Evolutionary conservation across 2,797 vertebrate genomes (phyloP), one percentile per base, ranked within the genome.

Genomic region (Labroides dimidiatus): DNA sequence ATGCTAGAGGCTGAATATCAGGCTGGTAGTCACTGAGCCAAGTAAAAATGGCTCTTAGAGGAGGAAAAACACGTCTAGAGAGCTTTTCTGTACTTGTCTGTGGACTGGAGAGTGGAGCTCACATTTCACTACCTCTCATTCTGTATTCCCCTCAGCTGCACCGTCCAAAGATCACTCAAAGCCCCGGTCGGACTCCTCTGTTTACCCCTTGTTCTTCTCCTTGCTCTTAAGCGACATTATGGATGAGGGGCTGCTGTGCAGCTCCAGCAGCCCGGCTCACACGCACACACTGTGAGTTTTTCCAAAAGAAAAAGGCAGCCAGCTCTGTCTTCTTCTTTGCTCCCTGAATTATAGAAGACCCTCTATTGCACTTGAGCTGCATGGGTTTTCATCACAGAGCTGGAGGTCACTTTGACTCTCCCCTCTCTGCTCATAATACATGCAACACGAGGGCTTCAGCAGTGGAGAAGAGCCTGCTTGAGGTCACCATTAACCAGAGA

Each of bases 371-470:
- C 84, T 83, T 27, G 49, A 81, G 84, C 89, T 85, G 89, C 86
- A 61, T 59, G 44, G 81, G 80, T 91, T 92, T 92, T 90, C 87
- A 92, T 92, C 90, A 92, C 84, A 41, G 81, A 4, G 70, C 87
- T 86, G 81, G 87, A 90, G 91, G 92, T 92, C 91, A 93, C 91
- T 84, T 75, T 88, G 91, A 90, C 90, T 89, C 80, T 80, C 75
- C 80, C 79, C 56, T 78, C 48, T 58, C 11, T 27, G 65, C 84
- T 92, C 87, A 92, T 92, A 90, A 82, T 69, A 87, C 77, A 93
- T 93, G 89, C 89, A 88, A 84, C 65, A 19, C 72, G 7, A 81
- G 69, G 71, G 75, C 73, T 72, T 85, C 50, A 6, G 78, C 79
- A 47, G 82, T 64, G 24, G 77, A 80, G 71, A 84, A 74, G 63